These are phyloP conservation scores for Larimichthys polyactis DNA, from an alignment of 2,113 vertebrate genomes.

Conservation along the genomic window DNA sequence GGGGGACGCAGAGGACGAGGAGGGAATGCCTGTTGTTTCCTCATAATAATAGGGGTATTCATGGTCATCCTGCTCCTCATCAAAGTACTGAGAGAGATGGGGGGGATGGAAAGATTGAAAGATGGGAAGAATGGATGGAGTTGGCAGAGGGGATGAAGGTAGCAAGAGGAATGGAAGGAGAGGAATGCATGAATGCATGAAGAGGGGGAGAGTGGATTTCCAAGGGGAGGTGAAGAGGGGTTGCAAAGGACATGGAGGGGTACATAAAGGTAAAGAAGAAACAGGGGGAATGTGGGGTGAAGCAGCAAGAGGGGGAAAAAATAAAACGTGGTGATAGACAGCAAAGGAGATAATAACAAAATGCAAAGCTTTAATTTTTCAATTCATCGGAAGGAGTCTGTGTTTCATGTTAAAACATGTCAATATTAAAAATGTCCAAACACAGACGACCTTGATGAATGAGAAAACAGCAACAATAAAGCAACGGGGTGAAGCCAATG, in stretches of 20 bases:
- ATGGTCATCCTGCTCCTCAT: constrained; percentile 85
- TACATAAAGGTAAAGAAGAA: constrained; percentile 3
- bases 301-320: constrained; percentile 2
- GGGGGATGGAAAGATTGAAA: constrained; percentile 47
- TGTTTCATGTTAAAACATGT: neutral
- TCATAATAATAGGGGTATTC: constrained; percentile 84
- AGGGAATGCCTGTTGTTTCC: constrained; percentile 75
- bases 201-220: constrained; percentile 18
- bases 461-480: constrained; percentile 24
- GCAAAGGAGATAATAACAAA: constrained; percentile 34
- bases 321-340: constrained; percentile 22
- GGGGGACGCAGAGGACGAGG: constrained; percentile 60
- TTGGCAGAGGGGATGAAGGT: constrained; percentile 3
- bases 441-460: constrained; percentile 55
- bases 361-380: constrained; percentile 49
- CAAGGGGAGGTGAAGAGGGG: neutral
- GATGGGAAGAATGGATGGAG: constrained; percentile 20
- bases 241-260: constrained; percentile 12
- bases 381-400: constrained; percentile 63
- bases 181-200: constrained; percentile 58
- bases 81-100: constrained; percentile 81
- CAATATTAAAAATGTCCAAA: neutral
- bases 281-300: constrained; percentile 7
- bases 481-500: constrained; percentile 44
- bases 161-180: constrained; percentile 26